These are phyloP conservation scores for Andrena chrysosceles DNA, from an alignment of 2,888 invertebrate species.

Conservation along the genomic window DNA sequence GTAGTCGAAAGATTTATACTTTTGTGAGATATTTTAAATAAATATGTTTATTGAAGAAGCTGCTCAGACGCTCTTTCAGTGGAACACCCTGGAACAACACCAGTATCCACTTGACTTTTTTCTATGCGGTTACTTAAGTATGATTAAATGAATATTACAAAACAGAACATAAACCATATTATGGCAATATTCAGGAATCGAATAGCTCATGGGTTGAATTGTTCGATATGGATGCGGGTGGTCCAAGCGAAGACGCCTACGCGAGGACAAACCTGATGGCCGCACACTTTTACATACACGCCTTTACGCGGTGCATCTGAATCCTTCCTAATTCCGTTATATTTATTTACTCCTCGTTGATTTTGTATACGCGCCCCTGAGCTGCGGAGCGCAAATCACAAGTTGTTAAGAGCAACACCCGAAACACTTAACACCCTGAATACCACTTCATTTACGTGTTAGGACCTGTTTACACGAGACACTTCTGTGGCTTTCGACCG, in stretches of 20 bases:
- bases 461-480: no score
- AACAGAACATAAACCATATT: background rate
- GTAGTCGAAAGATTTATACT: no score
- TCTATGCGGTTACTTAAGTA: background rate
- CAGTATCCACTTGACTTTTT: no score
- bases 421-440: slow-evolving; percentile 37
- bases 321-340: slow-evolving; percentile 43
- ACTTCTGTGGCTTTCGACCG: no score
- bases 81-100: no score
- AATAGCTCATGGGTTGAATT: slow-evolving; percentile 24
- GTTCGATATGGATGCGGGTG: slow-evolving; percentile 51
- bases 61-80: no score
- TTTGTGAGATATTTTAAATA: no score
- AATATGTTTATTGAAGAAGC: no score
- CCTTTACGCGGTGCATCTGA: slow-evolving; percentile 24
- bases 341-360: slow-evolving; percentile 46
- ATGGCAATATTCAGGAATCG: slow-evolving; percentile 7
- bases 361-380: slow-evolving; percentile 2
- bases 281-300: slow-evolving; percentile 19
- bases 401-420: slow-evolving; percentile 39
- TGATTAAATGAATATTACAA: background rate
- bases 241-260: slow-evolving; percentile 56
- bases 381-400: slow-evolving; percentile 36
- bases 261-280: slow-evolving; percentile 25
- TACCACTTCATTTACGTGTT: slow-evolving; percentile 28